A percentile compares a stretch with the other conserved stretches of the same genome.
These are phyloP conservation scores for Leuciscus waleckii DNA, from an alignment of 2,797 vertebrate genomes.

Conservation along the genomic window DNA sequence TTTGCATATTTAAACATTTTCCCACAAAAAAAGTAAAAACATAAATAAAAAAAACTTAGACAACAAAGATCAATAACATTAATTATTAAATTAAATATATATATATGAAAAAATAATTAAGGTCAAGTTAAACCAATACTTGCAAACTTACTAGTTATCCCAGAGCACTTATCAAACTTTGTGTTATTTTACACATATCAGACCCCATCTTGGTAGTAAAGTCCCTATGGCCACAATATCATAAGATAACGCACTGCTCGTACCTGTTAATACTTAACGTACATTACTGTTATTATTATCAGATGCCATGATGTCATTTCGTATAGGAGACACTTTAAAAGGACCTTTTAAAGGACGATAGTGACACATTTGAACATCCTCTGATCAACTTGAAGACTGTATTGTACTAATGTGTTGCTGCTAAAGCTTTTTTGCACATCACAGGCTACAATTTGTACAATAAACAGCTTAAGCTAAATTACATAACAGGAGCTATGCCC, in stretches of 20 bases:
- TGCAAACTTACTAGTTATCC: not conserved
- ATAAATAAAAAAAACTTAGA: not conserved
- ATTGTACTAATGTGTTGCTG: conserved; percentile 34
- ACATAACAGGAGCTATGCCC: conserved; percentile 46
- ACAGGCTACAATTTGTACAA: conserved; percentile 55
- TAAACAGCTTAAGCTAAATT: conserved; percentile 53
- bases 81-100: not conserved
- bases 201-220: conserved; percentile 20
- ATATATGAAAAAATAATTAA: conserved; percentile 2
- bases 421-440: conserved; percentile 47
- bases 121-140: conserved; percentile 18
- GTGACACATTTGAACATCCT: conserved; percentile 29
- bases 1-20: conserved; percentile 43
- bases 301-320: conserved; percentile 10
- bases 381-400: conserved; percentile 36
- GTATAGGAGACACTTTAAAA: conserved; percentile 28
- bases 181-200: conserved; percentile 15
- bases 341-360: conserved; percentile 30
- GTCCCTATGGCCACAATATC: conserved; percentile 1
- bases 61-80: conserved; percentile 19
- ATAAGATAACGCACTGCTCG: not conserved
- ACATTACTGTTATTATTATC: conserved; percentile 27
- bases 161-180: not conserved
- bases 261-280: conserved; percentile 23
- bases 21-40: not conserved